Evolutionary conservation across 2,797 vertebrate species (phyloP), one percentile per base, ranked within the genome.

Genomic region (Enteromius thamalakanensis): DNA sequence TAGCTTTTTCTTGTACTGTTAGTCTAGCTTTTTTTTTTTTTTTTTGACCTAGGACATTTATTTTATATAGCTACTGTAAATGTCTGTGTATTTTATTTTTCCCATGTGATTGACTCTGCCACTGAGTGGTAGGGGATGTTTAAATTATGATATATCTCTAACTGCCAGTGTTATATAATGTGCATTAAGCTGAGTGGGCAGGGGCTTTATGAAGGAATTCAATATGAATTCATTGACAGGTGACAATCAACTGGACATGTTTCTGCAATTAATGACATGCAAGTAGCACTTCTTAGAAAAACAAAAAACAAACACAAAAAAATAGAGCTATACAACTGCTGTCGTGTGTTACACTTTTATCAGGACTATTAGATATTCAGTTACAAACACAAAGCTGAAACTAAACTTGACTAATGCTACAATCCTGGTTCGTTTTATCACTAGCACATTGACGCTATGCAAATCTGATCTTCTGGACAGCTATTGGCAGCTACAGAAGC

Each of bases 121-220:
- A 94, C 94, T 88, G 87, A 91, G 95, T 92, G 94, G 95, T 94
- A 91, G 91, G 74, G 72, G 64, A 86, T 88, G 92, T 93, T 90
- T 94, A 92, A 94, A 89, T 92, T 94, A 93, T 94, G 85, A 84
- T 88, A 91, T 87, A 89, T 89, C 91, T 91, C 86, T 86, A 83
- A 81, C 86, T 81, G 88, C 87, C 91, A 92, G 89, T 89, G 88
- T 91, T 89, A 91, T 86, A 90, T 87, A 90, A 88, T 89, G 85
- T 88, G 86, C 71, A 81, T 84, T 83, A 86, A 87, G 81, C 83
- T 84, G 81, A 85, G 77, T 79, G 62, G 65, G 78, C 75, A 70
- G 76, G 76, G 79, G 70, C 65, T 82, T 83, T 82, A 69, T 84
- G 81, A 75, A 80, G 74, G 81, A 86, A 60, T 83, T 85, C 80